A percentile compares a stretch with the other conserved stretches of the same genome.
Conservation (phyloP, 2,797 vertebrate species). For the Hippoglossus hippoglossus region DNA sequence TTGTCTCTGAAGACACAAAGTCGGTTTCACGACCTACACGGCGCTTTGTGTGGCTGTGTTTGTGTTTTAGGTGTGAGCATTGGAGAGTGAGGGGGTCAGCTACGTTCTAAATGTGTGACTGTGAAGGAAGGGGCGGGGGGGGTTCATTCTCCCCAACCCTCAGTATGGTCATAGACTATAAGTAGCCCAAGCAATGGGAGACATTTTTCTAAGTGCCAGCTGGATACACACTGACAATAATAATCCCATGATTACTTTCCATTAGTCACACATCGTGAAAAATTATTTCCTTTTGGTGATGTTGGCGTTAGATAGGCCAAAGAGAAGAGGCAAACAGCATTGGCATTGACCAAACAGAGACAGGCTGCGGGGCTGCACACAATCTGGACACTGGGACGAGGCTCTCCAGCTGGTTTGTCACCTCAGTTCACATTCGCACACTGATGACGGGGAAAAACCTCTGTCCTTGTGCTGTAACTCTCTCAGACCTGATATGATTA, state of each 20-base stretch:
- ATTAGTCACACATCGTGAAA: slow-evolving; percentile 58
- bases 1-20: slow-evolving; percentile 31
- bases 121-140: slow-evolving; percentile 19
- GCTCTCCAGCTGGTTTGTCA: slow-evolving; percentile 48
- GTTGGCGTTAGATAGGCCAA: slow-evolving; percentile 16
- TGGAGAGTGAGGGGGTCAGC: neutral
- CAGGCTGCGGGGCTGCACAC: slow-evolving; percentile 17
- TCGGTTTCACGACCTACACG: slow-evolving; percentile 30
- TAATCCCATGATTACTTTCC: slow-evolving; percentile 59
- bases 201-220: slow-evolving; percentile 48
- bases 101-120: slow-evolving; percentile 25
- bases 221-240: slow-evolving; percentile 46
- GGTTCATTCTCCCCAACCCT: slow-evolving; percentile 46
- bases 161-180: slow-evolving; percentile 62
- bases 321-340: slow-evolving; percentile 37
- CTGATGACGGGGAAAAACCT: slow-evolving; percentile 45
- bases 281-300: slow-evolving; percentile 44
- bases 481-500: slow-evolving; percentile 67
- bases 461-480: slow-evolving; percentile 40
- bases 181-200: slow-evolving; percentile 51
- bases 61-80: slow-evolving; percentile 18
- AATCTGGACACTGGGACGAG: slow-evolving; percentile 23
- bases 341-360: slow-evolving; percentile 27
- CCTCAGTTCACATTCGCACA: slow-evolving; percentile 48
- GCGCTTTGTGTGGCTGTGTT: slow-evolving; percentile 19